These are phyloP conservation scores for Ramphastos sulfuratus DNA, from an alignment of 2,113 vertebrate species.

Conservation along the genomic window DNA sequence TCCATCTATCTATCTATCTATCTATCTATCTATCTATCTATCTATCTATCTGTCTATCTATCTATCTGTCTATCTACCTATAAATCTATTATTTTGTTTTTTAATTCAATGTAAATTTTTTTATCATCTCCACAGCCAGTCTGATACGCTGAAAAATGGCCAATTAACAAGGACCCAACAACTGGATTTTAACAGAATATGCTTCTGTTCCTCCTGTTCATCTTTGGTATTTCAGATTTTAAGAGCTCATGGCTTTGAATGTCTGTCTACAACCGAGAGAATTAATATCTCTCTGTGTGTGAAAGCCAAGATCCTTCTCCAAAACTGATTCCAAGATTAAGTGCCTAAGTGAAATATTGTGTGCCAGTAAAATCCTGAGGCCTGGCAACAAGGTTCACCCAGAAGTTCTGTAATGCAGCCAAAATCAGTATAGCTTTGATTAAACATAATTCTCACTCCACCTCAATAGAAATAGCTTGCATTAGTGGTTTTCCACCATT, in stretches of 20 bases:
- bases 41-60: no score
- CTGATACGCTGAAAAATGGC: not conserved
- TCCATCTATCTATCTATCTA: no score
- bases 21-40: no score
- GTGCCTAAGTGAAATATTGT: not conserved
- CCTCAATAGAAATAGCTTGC: not conserved
- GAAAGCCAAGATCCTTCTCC: not conserved
- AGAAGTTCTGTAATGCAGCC: not conserved
- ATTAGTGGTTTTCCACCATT: not conserved
- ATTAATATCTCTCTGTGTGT: not conserved
- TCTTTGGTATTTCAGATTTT: no score
- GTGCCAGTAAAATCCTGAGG: not conserved
- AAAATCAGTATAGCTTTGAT: not conserved
- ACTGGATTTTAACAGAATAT: no score
- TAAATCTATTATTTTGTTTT: fast-evolving
- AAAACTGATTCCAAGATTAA: not conserved
- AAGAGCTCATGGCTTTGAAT: no score
- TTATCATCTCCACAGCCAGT: not conserved
- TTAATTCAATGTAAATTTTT: no score
- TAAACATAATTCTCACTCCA: not conserved
- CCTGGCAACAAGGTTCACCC: not conserved
- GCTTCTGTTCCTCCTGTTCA: no score
- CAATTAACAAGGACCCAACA: no score
- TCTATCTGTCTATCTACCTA: no score
- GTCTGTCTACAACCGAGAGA: not conserved